A percentile compares a stretch with the other conserved stretches of the same genome.
phyloP scores from a whole-genome alignment of 1,140 invertebrate species.

The Lamellibrachia luymesi region DNA sequence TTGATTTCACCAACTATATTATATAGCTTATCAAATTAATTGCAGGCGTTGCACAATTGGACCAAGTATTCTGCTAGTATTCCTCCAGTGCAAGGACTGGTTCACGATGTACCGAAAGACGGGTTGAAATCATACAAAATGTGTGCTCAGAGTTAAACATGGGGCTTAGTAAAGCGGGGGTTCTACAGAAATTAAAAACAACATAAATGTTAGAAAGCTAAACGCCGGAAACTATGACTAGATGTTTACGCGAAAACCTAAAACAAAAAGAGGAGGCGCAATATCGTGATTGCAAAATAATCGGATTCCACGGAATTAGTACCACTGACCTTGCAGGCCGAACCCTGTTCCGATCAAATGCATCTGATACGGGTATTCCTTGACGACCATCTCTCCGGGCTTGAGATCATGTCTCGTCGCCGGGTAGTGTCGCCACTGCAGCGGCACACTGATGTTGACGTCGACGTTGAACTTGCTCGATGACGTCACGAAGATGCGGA shows the following conservation, averaged over 20 bases:
- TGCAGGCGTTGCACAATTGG: too few relatives aligned
- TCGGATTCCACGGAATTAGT: neutral
- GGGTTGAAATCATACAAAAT: too few relatives aligned
- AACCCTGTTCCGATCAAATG: neutral
- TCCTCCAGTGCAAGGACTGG: too few relatives aligned
- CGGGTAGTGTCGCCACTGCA: neutral
- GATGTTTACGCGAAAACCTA: too few relatives aligned
- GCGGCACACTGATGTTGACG: conserved; percentile 13
- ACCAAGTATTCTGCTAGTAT: too few relatives aligned
- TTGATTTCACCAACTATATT: too few relatives aligned
- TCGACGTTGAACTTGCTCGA: neutral
- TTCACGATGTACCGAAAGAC: too few relatives aligned
- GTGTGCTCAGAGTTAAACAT: too few relatives aligned
- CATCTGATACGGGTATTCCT: conserved; percentile 2
- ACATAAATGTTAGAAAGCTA: neutral
- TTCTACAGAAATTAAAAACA: too few relatives aligned
- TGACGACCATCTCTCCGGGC: neutral
- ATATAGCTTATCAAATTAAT: too few relatives aligned
- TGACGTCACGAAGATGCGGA: conserved; percentile 16
- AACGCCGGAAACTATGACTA: neutral
- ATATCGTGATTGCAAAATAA: neutral
- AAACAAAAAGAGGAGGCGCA: neutral
- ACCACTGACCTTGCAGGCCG: neutral
- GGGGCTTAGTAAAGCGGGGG: too few relatives aligned
- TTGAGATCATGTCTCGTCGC: neutral